Base-by-base conservation (phyloP, 2,797 vertebrate species). In the Rhinophrynus dorsalis region DNA sequence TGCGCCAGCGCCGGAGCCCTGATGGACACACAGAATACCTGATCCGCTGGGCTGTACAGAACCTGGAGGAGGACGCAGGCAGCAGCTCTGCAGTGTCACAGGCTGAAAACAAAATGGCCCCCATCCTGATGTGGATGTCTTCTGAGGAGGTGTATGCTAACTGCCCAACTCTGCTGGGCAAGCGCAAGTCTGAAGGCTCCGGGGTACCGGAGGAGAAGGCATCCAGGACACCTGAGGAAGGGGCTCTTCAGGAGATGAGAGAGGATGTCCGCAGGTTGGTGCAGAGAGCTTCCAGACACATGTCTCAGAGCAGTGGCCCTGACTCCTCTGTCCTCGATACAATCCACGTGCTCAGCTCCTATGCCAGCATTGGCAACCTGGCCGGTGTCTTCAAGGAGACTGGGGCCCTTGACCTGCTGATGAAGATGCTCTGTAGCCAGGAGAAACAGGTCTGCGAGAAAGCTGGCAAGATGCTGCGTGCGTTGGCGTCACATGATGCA, bases 121-220 rank as follows among this genome's bases (percentile, higher is more conserved):
- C 91, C 79, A 90, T 98, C 77, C 85, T 94, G 35, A 91, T 97
- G 95, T 98, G 96, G 96, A 95, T 98, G 91, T 93, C 93, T 0
- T 92, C 88, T 0, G 92, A 95, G 29, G 96, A 98, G 29, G 94
- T 96, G n/a, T 90, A 92, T 0, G 94, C 93, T 80, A 95, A 91
- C 89, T 98, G 96, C 77, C 95, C 94, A 5, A 86, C 85, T 0
- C 83, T 98, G 27, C 86, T 96, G 66, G 92, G 91, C 13, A 91
- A 90, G 75, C 86, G 89, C 74, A 88, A 90, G 37, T 74, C 84
- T 0, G 90, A 92, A 63, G 45, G 85, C 1, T 88, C 86, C 76
- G 84, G 91, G 65, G 78, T 80, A 2, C 79, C 84, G 51, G 87
- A 88, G 56, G 77, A 82, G 18, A 78, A 83, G 67, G 58, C 69